phyloP scores from a whole-genome alignment of 2,888 invertebrate genomes.

The Oxyteleia sp. region DNA sequence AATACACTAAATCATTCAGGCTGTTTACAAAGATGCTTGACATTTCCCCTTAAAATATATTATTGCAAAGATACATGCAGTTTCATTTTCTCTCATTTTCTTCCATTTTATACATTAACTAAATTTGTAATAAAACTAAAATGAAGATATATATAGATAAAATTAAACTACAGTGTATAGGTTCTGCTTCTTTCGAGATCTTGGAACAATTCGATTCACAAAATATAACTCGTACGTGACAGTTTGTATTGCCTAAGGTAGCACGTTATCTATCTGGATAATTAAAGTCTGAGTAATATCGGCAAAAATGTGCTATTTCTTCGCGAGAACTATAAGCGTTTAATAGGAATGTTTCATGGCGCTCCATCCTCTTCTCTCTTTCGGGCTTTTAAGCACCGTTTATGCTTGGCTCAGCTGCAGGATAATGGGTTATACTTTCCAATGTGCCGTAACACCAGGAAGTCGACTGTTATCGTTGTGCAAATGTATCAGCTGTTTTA shows the following conservation, averaged over 20 bases:
- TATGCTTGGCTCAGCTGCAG: conserved; percentile 76
- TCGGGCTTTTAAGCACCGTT: conserved; percentile 77
- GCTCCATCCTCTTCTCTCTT: conserved; percentile 32
- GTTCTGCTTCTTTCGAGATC: conserved; percentile 19
- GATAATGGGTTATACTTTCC: conserved; percentile 78
- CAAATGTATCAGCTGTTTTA: conserved; percentile 71
- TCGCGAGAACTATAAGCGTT: conserved; percentile 49
- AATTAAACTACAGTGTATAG: background rate
- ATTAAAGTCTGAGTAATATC: conserved; percentile 61
- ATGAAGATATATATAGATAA: background rate
- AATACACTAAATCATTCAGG: no score
- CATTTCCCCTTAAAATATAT: no score
- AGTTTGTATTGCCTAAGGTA: conserved; percentile 27
- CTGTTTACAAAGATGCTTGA: no score
- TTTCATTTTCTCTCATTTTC: no score
- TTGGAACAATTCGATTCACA: conserved; percentile 33
- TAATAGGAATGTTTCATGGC: conserved; percentile 40
- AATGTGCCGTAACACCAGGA: conserved; percentile 76
- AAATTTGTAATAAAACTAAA: background rate
- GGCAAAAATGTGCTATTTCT: conserved; percentile 59
- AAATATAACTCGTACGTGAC: conserved; percentile 45
- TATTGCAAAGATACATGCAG: no score
- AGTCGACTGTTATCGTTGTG: conserved; percentile 76
- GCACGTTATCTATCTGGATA: conserved; percentile 50
- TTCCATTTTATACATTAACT: no score